Evolutionary conservation across 2,888 invertebrate species (phyloP).

Genomic region (Calliphora vomitoria): DNA sequence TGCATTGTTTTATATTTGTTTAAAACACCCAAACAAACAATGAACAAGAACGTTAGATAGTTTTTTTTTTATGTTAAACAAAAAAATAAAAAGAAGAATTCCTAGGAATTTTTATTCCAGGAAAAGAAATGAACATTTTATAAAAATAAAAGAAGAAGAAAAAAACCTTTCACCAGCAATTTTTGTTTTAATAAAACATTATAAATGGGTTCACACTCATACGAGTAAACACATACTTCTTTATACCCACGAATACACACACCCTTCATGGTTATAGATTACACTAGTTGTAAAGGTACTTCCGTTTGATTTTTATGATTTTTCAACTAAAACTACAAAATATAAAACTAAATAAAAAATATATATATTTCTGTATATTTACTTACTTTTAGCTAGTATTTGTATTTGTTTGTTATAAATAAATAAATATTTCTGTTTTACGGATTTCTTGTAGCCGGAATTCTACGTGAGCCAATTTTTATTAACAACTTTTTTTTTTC

Average conservation of each 20-base stretch:
- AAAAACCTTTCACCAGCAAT: slow-evolving; percentile 13
- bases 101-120: slow-evolving; percentile 25
- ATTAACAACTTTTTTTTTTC: neutral
- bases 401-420: slow-evolving; percentile 13
- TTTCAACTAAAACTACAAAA: slow-evolving; percentile 4
- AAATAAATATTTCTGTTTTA: neutral
- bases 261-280: neutral
- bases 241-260: neutral
- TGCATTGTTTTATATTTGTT: slow-evolving; percentile 35
- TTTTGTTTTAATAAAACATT: slow-evolving; percentile 34
- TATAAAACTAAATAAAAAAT: too few relatives aligned
- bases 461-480: slow-evolving; percentile 32
- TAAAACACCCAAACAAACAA: neutral
- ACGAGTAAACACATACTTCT: neutral
- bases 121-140: slow-evolving; percentile 43
- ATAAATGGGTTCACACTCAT: slow-evolving; percentile 38
- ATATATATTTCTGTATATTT: neutral
- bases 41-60: neutral
- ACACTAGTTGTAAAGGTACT: slow-evolving; percentile 6
- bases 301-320: slow-evolving; percentile 37
- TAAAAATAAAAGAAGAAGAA: neutral
- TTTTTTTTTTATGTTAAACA: neutral
- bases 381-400: neutral
- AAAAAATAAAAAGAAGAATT: neutral
- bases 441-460: neutral